Percentiles rank a stretch among this genome's conserved stretches.
These are phyloP conservation scores for Stichodactyla mertensii DNA, from an alignment of 64 coral and sea anemone genomes.

Conservation along the genomic window DNA sequence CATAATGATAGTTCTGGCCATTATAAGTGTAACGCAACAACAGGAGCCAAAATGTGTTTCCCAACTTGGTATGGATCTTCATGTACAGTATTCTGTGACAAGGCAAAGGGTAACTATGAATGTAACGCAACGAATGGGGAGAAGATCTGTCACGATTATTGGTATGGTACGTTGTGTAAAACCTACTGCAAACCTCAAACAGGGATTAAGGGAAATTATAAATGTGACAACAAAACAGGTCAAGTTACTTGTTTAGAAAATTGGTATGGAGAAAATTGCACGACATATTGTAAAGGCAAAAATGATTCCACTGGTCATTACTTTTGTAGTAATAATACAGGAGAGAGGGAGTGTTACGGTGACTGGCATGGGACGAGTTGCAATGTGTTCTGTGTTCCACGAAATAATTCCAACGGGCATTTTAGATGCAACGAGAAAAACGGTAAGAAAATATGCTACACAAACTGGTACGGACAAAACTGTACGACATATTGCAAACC, in stretches of 20 bases:
- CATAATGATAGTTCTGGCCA: conserved; percentile 24
- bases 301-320: conserved; percentile 44
- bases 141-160: conserved; percentile 63
- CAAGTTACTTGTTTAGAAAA: conserved; percentile 28
- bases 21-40: conserved; percentile 30
- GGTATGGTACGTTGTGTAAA: conserved; percentile 66
- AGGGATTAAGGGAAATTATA: conserved; percentile 30
- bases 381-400: conserved; percentile 28
- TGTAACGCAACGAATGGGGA: conserved; percentile 29
- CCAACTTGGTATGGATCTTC: conserved; percentile 34
- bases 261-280: conserved; percentile 64
- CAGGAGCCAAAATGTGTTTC: conserved; percentile 37
- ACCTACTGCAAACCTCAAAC: conserved; percentile 40
- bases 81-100: conserved; percentile 16
- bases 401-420: conserved; percentile 48
- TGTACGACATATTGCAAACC: conserved; percentile 45
- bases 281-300: conserved; percentile 16
- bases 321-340: conserved; percentile 37
- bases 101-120: conserved; percentile 32
- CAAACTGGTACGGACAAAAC: conserved; percentile 49
- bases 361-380: conserved; percentile 48
- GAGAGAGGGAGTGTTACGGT: conserved; percentile 40
- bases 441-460: conserved; percentile 46
- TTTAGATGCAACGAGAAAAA: conserved; percentile 35
- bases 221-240: conserved; percentile 41